Percentiles rank a stretch among this genome's conserved stretches.
These are phyloP conservation scores for Petrocephalus sullivani DNA, from an alignment of 2,797 vertebrate species.

Conservation along the genomic window DNA sequence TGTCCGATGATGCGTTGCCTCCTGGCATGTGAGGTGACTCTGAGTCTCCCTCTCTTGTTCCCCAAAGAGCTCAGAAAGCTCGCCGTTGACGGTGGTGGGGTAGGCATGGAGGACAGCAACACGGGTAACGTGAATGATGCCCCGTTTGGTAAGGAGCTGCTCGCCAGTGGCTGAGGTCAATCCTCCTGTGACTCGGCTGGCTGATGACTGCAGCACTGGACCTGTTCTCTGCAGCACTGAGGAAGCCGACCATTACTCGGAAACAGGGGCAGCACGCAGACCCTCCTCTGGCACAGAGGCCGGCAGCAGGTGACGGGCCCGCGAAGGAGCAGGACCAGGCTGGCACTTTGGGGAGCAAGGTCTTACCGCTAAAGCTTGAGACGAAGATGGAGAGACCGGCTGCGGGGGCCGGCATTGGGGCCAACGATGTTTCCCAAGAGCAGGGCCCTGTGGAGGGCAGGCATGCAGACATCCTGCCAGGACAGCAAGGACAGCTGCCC, in stretches of 20 bases:
- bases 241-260: constrained; percentile 65
- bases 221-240: constrained; percentile 50
- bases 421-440: constrained; percentile 31
- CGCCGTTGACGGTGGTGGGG: constrained; percentile 91
- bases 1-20: not conserved
- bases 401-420: constrained; percentile 11
- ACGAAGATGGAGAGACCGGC: not conserved
- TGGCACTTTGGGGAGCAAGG: constrained; percentile 34
- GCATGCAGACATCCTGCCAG: constrained; percentile 63
- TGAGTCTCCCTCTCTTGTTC: not conserved
- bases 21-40: not conserved
- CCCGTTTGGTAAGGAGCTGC: constrained; percentile 70
- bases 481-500: constrained; percentile 56
- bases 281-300: not conserved
- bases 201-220: not conserved
- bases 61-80: constrained; percentile 76
- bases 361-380: not conserved
- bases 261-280: constrained; percentile 43
- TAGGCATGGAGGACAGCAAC: constrained; percentile 90
- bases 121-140: constrained; percentile 78
- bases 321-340: constrained; percentile 38
- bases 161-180: not conserved
- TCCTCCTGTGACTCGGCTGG: not conserved
- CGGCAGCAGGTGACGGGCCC: not conserved
- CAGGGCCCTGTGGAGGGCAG: constrained; percentile 53